Percentiles rank a stretch among this genome's conserved stretches.
phyloP scores from a whole-genome alignment of 2,888 invertebrate species.

The Phyto melanocephala region DNA sequence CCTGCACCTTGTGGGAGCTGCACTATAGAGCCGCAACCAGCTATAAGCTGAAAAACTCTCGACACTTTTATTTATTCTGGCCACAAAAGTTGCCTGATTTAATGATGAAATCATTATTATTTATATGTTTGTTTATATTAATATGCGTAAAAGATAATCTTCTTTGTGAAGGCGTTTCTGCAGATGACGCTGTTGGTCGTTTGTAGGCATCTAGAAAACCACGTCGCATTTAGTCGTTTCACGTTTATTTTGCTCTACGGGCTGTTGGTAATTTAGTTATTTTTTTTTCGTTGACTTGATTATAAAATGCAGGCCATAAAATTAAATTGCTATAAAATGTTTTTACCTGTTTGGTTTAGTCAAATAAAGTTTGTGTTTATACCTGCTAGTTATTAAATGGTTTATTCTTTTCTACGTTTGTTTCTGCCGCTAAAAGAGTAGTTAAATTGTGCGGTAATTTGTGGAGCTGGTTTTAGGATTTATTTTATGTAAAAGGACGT shows the following conservation, averaged over 20 bases:
- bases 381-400: constrained; percentile 25
- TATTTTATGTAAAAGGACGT: neutral
- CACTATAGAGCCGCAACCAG: neutral
- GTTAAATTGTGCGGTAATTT: constrained; percentile 59
- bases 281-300: constrained; percentile 35
- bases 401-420: neutral
- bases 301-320: constrained; percentile 66
- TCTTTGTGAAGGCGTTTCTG: constrained; percentile 2
- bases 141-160: constrained; percentile 71
- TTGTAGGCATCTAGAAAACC: constrained; percentile 13
- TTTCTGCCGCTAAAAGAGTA: constrained; percentile 3
- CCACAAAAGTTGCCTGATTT: constrained; percentile 63
- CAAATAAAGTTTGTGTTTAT: neutral
- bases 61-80: constrained; percentile 20
- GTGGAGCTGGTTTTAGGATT: constrained; percentile 32
- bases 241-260: constrained; percentile 22
- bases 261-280: constrained; percentile 46
- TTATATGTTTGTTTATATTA: constrained; percentile 56
- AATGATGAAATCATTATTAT: constrained; percentile 71
- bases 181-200: neutral
- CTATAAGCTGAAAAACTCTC: neutral
- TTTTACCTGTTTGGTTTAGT: constrained; percentile 26
- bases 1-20: constrained; percentile 48
- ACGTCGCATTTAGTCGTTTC: neutral
- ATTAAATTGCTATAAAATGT: constrained; percentile 68